Evolutionary conservation across 1,140 invertebrate genomes (phyloP).

Genomic region (Heliothis subflexa): DNA sequence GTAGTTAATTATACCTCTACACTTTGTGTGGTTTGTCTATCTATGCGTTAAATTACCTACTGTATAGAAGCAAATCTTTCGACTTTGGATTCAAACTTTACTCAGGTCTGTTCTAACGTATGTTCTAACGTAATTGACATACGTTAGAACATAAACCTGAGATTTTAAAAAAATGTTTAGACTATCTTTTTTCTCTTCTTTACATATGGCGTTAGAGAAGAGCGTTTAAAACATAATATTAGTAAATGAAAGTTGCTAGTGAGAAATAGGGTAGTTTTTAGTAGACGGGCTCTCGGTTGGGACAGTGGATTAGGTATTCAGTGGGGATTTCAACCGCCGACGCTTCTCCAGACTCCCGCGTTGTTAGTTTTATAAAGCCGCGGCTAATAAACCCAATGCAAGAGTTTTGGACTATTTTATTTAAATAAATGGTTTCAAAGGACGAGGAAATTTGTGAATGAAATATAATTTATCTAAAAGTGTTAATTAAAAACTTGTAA

Average conservation of each 20-base stretch:
- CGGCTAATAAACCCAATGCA: conserved; percentile 35
- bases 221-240: background rate
- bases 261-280: conserved; percentile 18
- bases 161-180: too few species aligned
- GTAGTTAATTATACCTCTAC: too few species aligned
- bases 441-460: too few species aligned
- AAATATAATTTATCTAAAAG: too few species aligned
- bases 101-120: too few species aligned
- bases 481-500: too few species aligned
- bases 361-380: conserved; percentile 43
- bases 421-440: background rate
- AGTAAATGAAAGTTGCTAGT: conserved; percentile 1
- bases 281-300: conserved; percentile 6
- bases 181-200: too few species aligned
- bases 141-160: too few species aligned
- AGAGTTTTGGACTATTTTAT: conserved; percentile 13
- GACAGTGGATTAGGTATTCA: conserved; percentile 43
- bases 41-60: too few species aligned
- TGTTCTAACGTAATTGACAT: background rate
- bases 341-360: conserved; percentile 26
- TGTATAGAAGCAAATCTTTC: too few species aligned
- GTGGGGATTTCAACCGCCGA: conserved; percentile 35
- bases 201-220: background rate
- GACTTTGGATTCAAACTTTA: too few species aligned
- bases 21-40: too few species aligned